phyloP scores from a whole-genome alignment of 1,140 invertebrate genomes.

The Drosophila seguyi region DNA sequence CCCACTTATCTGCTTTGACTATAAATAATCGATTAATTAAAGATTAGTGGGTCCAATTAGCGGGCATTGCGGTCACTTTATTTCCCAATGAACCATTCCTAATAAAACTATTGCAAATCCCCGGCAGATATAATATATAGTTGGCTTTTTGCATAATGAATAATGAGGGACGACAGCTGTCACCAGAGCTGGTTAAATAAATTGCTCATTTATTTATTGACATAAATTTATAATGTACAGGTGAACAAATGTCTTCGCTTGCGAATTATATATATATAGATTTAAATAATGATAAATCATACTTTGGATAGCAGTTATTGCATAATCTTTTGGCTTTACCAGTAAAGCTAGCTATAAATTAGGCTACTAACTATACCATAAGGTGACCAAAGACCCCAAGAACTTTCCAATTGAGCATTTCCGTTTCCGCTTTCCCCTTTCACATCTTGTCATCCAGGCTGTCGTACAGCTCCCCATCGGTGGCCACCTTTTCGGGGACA shows the following conservation, averaged over 20 bases:
- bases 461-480: constrained; percentile 75
- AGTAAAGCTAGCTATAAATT: constrained; percentile 64
- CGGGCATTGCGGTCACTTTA: constrained; percentile 19
- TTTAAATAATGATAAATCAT: constrained; percentile 35
- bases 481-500: constrained; percentile 16
- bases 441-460: constrained; percentile 78
- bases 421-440: neutral
- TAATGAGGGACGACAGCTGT: constrained; percentile 31
- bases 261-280: constrained; percentile 2
- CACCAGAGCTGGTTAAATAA: constrained; percentile 59
- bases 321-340: constrained; percentile 68
- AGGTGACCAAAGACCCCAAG: constrained; percentile 44
- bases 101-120: neutral
- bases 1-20: neutral
- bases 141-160: constrained; percentile 25
- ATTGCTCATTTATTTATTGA: constrained; percentile 59
- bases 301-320: constrained; percentile 66
- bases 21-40: constrained; percentile 43
- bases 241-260: constrained; percentile 23
- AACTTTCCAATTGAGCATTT: constrained; percentile 52
- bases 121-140: constrained; percentile 5
- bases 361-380: constrained; percentile 28
- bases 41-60: constrained; percentile 40
- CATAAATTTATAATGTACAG: constrained; percentile 49
- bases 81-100: constrained; percentile 1